phyloP scores from a whole-genome alignment of 2,888 invertebrate genomes.

The Heliconius erato region DNA sequence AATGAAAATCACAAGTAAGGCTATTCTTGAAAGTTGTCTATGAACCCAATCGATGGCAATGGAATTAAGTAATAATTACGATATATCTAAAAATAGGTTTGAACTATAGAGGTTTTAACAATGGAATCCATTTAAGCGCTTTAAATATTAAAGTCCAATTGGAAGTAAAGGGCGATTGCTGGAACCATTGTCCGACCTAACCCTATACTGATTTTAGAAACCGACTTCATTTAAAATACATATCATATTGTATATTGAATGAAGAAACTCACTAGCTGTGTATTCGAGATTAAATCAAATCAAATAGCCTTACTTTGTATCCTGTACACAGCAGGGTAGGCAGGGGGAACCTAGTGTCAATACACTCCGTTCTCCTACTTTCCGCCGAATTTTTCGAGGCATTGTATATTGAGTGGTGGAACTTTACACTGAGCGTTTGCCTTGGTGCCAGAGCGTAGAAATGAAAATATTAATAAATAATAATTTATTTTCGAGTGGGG shows the following conservation, averaged over 20 bases:
- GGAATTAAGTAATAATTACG: slow-evolving; percentile 51
- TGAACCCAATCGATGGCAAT: slow-evolving; percentile 52
- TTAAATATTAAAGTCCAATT: slow-evolving; percentile 85
- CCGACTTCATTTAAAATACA: slow-evolving; percentile 83
- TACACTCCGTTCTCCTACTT: no score
- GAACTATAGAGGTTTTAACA: slow-evolving; percentile 65
- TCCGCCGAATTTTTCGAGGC: no score
- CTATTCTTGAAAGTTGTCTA: slow-evolving; percentile 60
- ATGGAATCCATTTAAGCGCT: slow-evolving; percentile 84
- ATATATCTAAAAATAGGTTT: slow-evolving; percentile 52
- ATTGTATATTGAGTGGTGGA: no score
- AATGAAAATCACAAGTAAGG: slow-evolving; percentile 55
- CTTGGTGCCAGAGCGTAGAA: no score
- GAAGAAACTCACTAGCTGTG: slow-evolving; percentile 36
- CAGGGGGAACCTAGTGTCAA: no score
- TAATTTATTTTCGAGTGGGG: no score
- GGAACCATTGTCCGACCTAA: slow-evolving; percentile 81
- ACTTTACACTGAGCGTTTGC: no score
- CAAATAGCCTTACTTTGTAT: no score
- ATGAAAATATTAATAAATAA: no score
- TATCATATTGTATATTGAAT: slow-evolving; percentile 53
- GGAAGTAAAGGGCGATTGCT: slow-evolving; percentile 83
- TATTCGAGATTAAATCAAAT: slow-evolving; percentile 8
- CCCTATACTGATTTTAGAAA: slow-evolving; percentile 80
- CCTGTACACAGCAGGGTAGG: no score